Conservation (phyloP, 2,113 vertebrate genomes). For the Eulemur macaco region DNA sequence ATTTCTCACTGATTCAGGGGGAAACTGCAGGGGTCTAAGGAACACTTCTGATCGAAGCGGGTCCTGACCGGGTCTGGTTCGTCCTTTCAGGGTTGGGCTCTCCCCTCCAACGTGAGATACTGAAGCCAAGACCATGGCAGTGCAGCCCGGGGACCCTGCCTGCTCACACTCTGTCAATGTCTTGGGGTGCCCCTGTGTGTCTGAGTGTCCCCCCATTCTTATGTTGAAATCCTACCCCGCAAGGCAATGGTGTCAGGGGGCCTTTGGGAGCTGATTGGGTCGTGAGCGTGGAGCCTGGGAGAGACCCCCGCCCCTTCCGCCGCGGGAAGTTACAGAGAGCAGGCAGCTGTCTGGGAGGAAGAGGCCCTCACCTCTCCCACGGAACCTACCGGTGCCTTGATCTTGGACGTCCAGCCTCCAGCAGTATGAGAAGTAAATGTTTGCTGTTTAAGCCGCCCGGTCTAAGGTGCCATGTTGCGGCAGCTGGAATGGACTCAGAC, state of each 20-base stretch:
- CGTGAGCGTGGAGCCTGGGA: not conserved
- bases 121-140: not conserved
- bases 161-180: not conserved
- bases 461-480: not conserved
- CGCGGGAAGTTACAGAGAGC: not conserved
- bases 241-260: not conserved
- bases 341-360: too few relatives aligned
- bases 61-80: not conserved
- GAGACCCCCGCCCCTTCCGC: not conserved
- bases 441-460: not conserved
- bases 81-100: not conserved
- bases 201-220: not conserved
- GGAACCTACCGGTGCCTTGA: not conserved
- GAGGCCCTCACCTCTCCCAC: not conserved
- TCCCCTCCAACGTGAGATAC: not conserved
- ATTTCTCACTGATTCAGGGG: not conserved
- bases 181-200: not conserved
- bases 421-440: not conserved
- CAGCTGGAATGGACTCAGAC: not conserved
- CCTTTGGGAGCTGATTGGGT: not conserved
- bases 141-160: too few relatives aligned
- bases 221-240: not conserved
- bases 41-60: not conserved
- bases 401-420: not conserved
- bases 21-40: not conserved